These are phyloP conservation scores for Enteromius fasciolatus DNA, from an alignment of 2,797 vertebrate genomes.

Conservation along the genomic window DNA sequence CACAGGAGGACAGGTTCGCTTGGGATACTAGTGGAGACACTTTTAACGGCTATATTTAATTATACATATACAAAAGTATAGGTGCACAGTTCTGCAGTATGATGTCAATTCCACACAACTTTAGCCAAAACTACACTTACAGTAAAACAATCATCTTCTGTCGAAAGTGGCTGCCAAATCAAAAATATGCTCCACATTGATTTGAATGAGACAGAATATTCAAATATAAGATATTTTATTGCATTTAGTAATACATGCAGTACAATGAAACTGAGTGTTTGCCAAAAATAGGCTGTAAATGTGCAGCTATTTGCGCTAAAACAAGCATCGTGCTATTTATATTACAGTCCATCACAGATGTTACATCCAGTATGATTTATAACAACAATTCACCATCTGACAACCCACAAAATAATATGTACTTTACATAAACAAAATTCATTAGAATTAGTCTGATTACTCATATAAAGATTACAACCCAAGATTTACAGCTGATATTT, in stretches of 20 bases:
- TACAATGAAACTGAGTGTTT: conserved; percentile 9
- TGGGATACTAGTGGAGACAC: not conserved
- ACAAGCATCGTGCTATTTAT: not conserved
- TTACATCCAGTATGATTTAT: not conserved
- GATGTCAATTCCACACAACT: not conserved
- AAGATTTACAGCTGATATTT: not conserved
- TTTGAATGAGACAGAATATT: conserved; percentile 4
- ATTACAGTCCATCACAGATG: not conserved
- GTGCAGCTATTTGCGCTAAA: not conserved
- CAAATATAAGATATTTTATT: conserved; percentile 1
- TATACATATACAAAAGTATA: not conserved
- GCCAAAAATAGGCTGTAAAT: conserved; percentile 14
- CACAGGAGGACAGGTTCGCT: not conserved
- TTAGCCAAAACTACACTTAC: not conserved
- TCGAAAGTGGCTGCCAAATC: not conserved
- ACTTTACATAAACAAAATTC: not conserved
- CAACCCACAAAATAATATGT: not conserved
- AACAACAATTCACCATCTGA: not conserved
- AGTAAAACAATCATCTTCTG: not conserved
- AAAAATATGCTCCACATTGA: not conserved
- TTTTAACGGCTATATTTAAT: conserved; percentile 37
- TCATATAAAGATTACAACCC: not conserved
- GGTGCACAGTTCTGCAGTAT: conserved; percentile 1
- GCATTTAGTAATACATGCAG: conserved; percentile 14
- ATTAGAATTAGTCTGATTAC: not conserved